Evolutionary conservation across 2,113 vertebrate genomes (phyloP).

Genomic region (Entomyzon cyanotis): DNA sequence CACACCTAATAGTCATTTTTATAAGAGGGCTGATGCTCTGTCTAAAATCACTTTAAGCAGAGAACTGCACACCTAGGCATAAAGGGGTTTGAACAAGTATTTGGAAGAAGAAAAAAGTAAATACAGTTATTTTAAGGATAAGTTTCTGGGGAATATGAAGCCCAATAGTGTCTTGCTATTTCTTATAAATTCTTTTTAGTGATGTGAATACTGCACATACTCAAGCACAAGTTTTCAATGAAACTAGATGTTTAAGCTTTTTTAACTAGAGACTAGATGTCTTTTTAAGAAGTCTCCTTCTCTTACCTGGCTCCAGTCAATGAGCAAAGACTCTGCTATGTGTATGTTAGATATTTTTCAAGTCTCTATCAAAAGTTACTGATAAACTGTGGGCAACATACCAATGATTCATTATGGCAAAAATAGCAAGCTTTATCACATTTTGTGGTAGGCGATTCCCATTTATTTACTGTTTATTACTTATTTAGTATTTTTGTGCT

Average conservation of each 20-base stretch:
- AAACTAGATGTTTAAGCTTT: not conserved
- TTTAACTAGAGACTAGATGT: not conserved
- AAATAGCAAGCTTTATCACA: not conserved
- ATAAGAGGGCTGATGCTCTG: not conserved
- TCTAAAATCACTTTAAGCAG: not conserved
- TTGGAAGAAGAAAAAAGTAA: not conserved
- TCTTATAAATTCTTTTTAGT: not conserved
- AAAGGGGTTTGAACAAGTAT: not conserved
- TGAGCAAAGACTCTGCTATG: not conserved
- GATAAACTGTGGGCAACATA: not conserved
- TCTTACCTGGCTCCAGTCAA: not conserved
- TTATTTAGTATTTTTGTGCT: not conserved
- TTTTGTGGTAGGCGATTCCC: not conserved
- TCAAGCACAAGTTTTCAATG: not conserved
- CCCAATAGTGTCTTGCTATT: not conserved
- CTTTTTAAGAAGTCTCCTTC: not conserved
- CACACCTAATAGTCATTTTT: not conserved
- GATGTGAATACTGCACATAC: not conserved
- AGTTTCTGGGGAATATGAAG: not conserved
- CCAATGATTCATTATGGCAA: not conserved
- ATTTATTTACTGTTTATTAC: not conserved
- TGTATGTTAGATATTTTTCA: not conserved
- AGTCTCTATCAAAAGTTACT: not conserved
- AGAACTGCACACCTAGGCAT: not conserved
- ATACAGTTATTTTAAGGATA: not conserved